Percentiles rank a stretch among this genome's conserved stretches.
Conservation (phyloP, 2,113 vertebrate species). For the Motacilla alba region DNA sequence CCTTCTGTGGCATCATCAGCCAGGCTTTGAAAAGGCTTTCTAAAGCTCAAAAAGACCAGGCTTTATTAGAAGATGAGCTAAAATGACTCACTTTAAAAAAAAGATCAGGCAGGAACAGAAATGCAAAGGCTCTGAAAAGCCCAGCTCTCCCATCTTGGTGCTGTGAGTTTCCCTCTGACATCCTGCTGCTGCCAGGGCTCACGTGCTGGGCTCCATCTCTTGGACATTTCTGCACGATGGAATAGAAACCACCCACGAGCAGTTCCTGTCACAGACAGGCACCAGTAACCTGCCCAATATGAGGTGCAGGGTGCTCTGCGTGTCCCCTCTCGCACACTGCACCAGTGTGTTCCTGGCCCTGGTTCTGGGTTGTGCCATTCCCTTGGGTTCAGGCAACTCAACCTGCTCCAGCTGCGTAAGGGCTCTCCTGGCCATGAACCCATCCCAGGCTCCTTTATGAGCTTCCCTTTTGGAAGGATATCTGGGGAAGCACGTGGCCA, state of each 20-base stretch:
- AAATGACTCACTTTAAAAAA: neutral
- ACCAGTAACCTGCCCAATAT: neutral
- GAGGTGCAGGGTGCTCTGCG: fast-evolving
- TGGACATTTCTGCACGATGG: neutral
- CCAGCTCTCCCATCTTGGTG: neutral
- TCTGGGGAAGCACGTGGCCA: neutral
- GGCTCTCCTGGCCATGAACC: neutral
- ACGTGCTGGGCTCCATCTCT: fast-evolving
- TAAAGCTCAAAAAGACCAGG: neutral
- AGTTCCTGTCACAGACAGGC: neutral
- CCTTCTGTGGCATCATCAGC: neutral
- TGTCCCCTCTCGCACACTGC: neutral
- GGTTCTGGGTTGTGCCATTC: neutral
- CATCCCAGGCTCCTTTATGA: neutral
- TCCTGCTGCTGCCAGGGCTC: neutral
- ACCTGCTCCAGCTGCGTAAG: fast-evolving
- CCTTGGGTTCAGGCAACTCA: neutral
- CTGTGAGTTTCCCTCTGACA: neutral
- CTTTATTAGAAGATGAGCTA: neutral
- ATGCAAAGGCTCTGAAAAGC: neutral
- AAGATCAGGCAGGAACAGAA: neutral
- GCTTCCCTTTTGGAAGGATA: neutral
- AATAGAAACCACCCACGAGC: fast-evolving
- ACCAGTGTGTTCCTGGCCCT: neutral
- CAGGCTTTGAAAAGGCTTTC: neutral